Base-by-base conservation (phyloP, 2,113 vertebrate genomes). In the Nothocercus julius region DNA sequence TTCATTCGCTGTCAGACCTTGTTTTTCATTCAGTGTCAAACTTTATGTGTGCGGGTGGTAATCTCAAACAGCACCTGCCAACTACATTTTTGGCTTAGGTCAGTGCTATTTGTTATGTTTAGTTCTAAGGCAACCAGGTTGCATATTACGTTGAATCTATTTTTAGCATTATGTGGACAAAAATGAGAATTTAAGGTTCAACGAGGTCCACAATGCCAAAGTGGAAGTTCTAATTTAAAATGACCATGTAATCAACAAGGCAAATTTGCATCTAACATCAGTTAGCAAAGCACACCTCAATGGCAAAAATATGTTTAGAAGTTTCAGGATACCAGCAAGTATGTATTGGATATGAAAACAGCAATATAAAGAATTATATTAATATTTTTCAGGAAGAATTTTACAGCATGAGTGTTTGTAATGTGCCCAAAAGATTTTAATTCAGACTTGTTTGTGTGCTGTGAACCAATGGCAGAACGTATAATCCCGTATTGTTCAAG, bases 21-120 rank as follows among this genome's bases (percentile, higher is more conserved):
- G 38, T 69, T 69, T 86, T 86, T 87, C 73, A 66, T 84, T 49
- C 5, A 2, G 90, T 84, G 82, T 90, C 58, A 94, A 25, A 76
- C 86, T 92, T 6, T 82, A 12, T 73, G 34, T 83, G 89, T 68
- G 90, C 92, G 81, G 90, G 90, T 93, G 93, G 92, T 21, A 88
- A 90, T 16, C 69, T 96, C n/a, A 58, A 84, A 74, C 42, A 94
- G 61, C 73, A 92, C 76, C 69, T 96, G 90, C 49, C 90, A 96
- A 49, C 32, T 61, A 21, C 36, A 38, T 53, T 93, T 49, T 83
- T 93, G 79, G 72, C 76, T 90, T 87, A 58, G 82, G 62, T 62
- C 63, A 87, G 70, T 92, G 58, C 27, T 93, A 51, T 53, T 93
- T 45, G 44, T 54, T 86, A 66, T 4, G 2, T 53, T 85, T 64